Evolutionary conservation across 2,888 invertebrate genomes (phyloP), one percentile per base, ranked within the genome.

Genomic region (Amphipoea oculea): DNA sequence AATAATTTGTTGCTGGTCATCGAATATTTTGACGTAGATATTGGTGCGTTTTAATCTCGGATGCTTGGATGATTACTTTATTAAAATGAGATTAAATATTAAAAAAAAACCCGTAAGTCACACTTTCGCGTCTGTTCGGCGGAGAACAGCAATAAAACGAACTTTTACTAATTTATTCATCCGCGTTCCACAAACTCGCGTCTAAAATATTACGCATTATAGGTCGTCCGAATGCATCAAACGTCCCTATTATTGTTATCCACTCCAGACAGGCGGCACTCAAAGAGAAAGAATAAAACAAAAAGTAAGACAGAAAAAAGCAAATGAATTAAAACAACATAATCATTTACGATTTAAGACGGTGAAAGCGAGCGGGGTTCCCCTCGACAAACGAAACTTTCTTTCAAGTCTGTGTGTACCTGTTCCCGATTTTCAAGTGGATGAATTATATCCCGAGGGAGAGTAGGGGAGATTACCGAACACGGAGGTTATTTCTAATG

Each of bases 271-370:
- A 96, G 96, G 96, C 96, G 96, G 96, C 96, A 91, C 92, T 95
- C 94, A 94, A 94, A 95, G 92, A 93, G 90, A 90, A 94, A 94
- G 92, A 93, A 94, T 92, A 89, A 94, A 95, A 94, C 92, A 93
- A 95, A 95, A 95, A 93, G 92, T 92, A 94, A 93, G 91, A 93
- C 90, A 94, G 91, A 93, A 94, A 94, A 94, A 96, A 96, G 96
- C 96, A 95, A 96, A 96, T 95, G 95, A 96, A 96, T 96, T 96
- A 96, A 96, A 96, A 96, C 95, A 96, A 96, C 96, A 96, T 96
- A 96, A 96, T 96, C 95, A 95, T 96, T 96, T 95, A 96, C 94
- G 95, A 95, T 95, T 95, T 95, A 95, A 95, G 95, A 94, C 93
- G 93, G 92, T 90, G 94, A 94, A 93, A 94, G 94, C 92, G 93